Conservation (phyloP, 2,797 vertebrate species). For the Enteromius viviparus region DNA sequence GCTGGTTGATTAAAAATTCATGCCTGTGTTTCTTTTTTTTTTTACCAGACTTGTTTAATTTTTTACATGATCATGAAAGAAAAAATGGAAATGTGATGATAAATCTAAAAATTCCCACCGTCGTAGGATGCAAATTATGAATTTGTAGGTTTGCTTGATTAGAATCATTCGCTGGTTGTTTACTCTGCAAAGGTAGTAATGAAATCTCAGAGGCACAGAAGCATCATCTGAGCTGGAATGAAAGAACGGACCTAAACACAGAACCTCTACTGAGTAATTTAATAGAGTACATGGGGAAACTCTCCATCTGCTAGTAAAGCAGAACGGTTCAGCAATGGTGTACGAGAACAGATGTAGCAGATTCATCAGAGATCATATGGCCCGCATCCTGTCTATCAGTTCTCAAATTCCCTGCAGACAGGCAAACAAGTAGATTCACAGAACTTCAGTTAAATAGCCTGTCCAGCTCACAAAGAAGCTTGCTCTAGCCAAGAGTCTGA, state of each 20-base stretch:
- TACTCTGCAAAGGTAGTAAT: neutral
- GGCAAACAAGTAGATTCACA: constrained; percentile 10
- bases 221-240: neutral
- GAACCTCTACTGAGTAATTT: constrained; percentile 13
- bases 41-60: neutral
- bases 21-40: neutral
- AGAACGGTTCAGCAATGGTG: neutral
- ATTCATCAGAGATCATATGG: constrained; percentile 21
- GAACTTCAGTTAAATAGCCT: neutral
- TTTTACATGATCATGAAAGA: neutral
- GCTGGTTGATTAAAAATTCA: constrained; percentile 6
- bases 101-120: neutral
- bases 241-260: constrained; percentile 4
- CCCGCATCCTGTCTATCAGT: neutral
- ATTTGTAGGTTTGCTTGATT: neutral
- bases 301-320: constrained; percentile 33
- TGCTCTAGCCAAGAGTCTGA: neutral
- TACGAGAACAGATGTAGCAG: constrained; percentile 30
- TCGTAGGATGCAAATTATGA: neutral
- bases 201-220: neutral
- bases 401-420: neutral
- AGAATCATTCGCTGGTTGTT: neutral
- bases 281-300: constrained; percentile 11
- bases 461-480: neutral
- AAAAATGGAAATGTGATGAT: neutral